These are phyloP conservation scores for Eulemur coronatus DNA, from an alignment of 2,797 vertebrate genomes.

Conservation along the genomic window DNA sequence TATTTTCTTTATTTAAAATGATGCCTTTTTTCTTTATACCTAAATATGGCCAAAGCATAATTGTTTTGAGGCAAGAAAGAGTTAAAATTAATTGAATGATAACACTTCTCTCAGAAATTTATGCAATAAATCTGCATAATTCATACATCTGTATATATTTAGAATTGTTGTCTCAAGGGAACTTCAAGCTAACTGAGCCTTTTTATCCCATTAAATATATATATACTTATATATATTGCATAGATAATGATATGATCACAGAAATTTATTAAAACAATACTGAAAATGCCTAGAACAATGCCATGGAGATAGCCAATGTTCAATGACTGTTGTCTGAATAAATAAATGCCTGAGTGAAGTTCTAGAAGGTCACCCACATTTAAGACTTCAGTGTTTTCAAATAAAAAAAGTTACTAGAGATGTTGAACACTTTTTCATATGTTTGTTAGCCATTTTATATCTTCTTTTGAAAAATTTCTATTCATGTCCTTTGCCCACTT, in stretches of 20 bases:
- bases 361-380: neutral
- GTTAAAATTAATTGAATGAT: conserved; percentile 23
- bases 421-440: no score
- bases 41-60: conserved; percentile 31
- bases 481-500: no score
- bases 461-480: no score
- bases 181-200: neutral
- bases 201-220: neutral
- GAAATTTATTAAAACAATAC: neutral
- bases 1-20: conserved; percentile 41
- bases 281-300: neutral
- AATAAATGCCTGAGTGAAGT: neutral
- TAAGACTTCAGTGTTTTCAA: neutral
- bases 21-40: neutral
- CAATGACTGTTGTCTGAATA: neutral
- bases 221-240: neutral
- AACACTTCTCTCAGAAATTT: neutral
- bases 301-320: neutral
- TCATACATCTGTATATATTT: neutral
- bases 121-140: conserved; percentile 4
- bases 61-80: conserved; percentile 48
- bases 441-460: no score
- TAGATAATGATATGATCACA: neutral
- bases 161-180: conserved; percentile 40
- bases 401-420: neutral